A percentile compares a stretch with the other conserved stretches of the same genome.
phyloP scores from a whole-genome alignment of 2,113 vertebrate genomes.

The Eulemur rufifrons region DNA sequence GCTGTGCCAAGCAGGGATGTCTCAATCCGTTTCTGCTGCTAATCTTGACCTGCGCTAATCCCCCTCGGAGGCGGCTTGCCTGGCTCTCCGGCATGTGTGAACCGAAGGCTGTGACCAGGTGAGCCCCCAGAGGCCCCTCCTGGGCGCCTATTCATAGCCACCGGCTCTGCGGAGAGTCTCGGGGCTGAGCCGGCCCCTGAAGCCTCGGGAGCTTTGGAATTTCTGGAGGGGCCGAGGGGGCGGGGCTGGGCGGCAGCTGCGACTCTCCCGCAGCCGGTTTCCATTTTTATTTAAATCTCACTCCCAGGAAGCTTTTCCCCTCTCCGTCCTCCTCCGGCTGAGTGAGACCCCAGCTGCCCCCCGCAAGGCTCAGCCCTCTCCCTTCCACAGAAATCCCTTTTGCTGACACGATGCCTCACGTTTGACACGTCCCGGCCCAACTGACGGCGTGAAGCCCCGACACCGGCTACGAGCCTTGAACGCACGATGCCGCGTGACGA shows the following conservation, averaged over 20 bases:
- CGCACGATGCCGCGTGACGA: rapidly evolving
- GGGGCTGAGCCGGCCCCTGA: neutral
- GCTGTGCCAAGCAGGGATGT: neutral
- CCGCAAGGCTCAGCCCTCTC: too few species aligned
- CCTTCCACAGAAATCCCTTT: too few species aligned
- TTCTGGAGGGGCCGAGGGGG: neutral
- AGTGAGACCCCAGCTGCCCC: too few species aligned
- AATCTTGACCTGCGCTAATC: rapidly evolving
- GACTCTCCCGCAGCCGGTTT: rapidly evolving
- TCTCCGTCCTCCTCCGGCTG: neutral
- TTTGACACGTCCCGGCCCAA: too few species aligned
- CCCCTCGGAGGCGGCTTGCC: rapidly evolving
- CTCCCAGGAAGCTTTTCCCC: neutral
- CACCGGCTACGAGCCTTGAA: rapidly evolving
- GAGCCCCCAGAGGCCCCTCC: rapidly evolving
- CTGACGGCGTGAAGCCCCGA: neutral
- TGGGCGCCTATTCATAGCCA: neutral
- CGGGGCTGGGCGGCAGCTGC: neutral
- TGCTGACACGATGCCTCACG: too few species aligned
- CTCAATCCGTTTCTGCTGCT: too few species aligned
- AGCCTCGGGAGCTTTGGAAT: neutral
- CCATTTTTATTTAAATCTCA: neutral
- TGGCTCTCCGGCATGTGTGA: rapidly evolving
- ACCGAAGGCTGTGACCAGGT: neutral
- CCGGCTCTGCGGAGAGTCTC: too few species aligned